Percentiles rank a stretch among this genome's conserved stretches.
Conservation (phyloP, 2,888 invertebrate genomes). For the Protonemura montana region DNA sequence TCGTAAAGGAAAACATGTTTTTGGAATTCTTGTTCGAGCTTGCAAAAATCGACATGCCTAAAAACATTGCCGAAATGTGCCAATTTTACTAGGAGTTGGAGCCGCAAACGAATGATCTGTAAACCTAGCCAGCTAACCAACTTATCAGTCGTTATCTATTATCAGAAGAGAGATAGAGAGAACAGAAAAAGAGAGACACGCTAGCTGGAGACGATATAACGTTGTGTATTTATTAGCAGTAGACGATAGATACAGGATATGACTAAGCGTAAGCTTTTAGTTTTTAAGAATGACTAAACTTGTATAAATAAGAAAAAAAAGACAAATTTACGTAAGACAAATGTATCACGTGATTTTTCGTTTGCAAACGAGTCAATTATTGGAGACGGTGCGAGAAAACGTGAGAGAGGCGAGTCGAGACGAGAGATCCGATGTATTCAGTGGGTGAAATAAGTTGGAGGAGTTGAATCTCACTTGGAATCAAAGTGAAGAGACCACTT, state of each 20-base stretch:
- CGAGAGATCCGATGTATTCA: slow-evolving; percentile 34
- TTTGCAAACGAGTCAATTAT: not conserved
- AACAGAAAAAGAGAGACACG: not conserved
- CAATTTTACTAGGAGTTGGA: too few relatives aligned
- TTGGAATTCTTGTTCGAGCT: too few relatives aligned
- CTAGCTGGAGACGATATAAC: not conserved
- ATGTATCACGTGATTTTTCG: not conserved
- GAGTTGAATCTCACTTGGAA: slow-evolving; percentile 77
- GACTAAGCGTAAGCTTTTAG: not conserved
- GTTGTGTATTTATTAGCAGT: slow-evolving; percentile 14
- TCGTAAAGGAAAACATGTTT: too few relatives aligned
- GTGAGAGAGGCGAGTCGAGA: not conserved
- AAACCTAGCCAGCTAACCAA: not conserved
- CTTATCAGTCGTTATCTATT: slow-evolving; percentile 16
- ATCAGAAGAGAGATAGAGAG: slow-evolving; percentile 3
- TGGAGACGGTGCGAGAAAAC: not conserved
- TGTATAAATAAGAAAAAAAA: not conserved
- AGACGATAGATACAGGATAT: not conserved
- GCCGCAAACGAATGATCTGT: not conserved
- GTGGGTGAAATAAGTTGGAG: slow-evolving; percentile 73
- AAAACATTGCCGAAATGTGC: too few relatives aligned
- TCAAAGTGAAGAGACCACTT: slow-evolving; percentile 71
- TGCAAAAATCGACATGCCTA: too few relatives aligned
- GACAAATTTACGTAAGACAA: not conserved
- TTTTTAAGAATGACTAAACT: not conserved